These are phyloP conservation scores for Dynastes grantii DNA, from an alignment of 2,888 invertebrate species.

Conservation along the genomic window DNA sequence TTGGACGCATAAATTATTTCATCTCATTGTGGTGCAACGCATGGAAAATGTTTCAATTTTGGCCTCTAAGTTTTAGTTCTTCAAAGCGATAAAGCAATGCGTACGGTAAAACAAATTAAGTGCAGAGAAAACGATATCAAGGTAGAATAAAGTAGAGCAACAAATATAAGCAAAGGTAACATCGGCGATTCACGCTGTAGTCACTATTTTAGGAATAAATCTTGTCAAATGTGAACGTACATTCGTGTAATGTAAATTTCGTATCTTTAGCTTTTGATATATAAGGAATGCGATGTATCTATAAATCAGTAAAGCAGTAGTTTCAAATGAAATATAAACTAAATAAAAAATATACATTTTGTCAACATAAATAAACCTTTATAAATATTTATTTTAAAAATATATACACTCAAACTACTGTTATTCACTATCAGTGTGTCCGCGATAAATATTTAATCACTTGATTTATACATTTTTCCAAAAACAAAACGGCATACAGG, in stretches of 20 bases:
- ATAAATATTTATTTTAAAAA: slow-evolving; percentile 31
- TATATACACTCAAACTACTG: slow-evolving; percentile 12
- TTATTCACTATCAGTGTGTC: background rate
- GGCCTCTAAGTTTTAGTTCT: too few species aligned
- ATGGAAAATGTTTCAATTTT: background rate
- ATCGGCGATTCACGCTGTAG: background rate
- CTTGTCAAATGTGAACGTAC: slow-evolving; percentile 25
- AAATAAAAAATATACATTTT: slow-evolving; percentile 32
- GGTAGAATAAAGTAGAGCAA: too few species aligned
- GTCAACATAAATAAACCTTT: slow-evolving; percentile 34
- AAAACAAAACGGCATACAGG: background rate
- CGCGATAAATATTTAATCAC: slow-evolving; percentile 18
- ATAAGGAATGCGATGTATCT: slow-evolving; percentile 4
- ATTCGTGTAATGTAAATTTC: slow-evolving; percentile 13
- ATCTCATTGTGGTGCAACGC: too few species aligned
- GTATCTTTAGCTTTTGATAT: slow-evolving; percentile 30
- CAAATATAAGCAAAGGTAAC: too few species aligned
- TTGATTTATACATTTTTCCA: background rate
- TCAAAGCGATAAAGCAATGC: too few species aligned
- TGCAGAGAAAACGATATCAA: too few species aligned
- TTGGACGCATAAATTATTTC: too few species aligned
- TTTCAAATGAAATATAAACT: slow-evolving; percentile 37
- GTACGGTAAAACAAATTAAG: too few species aligned
- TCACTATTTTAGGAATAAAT: slow-evolving; percentile 25
- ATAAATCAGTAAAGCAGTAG: slow-evolving; percentile 41